Conservation (phyloP, 2,113 vertebrate species). For the Telmatochromis brachygnathus region DNA sequence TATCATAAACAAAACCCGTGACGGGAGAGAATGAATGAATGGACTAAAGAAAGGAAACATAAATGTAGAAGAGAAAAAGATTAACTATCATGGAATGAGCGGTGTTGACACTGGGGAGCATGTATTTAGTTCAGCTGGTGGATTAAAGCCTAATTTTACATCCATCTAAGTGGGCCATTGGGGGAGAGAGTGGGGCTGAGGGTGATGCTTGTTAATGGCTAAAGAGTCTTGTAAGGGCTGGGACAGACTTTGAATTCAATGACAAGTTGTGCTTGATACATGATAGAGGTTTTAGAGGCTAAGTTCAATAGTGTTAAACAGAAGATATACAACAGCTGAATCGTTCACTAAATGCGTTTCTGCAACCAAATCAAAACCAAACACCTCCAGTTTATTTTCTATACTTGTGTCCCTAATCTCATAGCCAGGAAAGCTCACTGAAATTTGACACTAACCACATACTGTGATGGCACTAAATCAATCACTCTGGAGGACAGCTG, state of each 20-base stretch:
- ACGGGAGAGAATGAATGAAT: neutral
- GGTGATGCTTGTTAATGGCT: conserved; percentile 53
- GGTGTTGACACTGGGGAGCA: conserved; percentile 44
- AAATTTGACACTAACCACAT: neutral
- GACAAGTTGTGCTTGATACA: conserved; percentile 41
- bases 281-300: conserved; percentile 15
- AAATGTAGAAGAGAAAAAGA: neutral
- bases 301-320: conserved; percentile 1
- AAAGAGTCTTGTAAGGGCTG: conserved; percentile 51
- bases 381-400: neutral
- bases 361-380: neutral
- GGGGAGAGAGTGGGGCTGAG: conserved; percentile 31
- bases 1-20: neutral
- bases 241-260: conserved; percentile 44
- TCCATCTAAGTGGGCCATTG: conserved; percentile 62
- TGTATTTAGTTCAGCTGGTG: conserved; percentile 50
- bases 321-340: neutral
- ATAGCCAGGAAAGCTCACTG: neutral
- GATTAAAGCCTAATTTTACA: conserved; percentile 70
- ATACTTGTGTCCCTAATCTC: neutral
- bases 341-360: neutral
- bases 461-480: neutral
- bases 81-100: conserved; percentile 42
- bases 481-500: neutral
- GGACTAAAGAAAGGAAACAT: neutral